These are phyloP conservation scores for Drosophila monieri DNA, from an alignment of 2,888 invertebrate genomes.

Conservation along the genomic window DNA sequence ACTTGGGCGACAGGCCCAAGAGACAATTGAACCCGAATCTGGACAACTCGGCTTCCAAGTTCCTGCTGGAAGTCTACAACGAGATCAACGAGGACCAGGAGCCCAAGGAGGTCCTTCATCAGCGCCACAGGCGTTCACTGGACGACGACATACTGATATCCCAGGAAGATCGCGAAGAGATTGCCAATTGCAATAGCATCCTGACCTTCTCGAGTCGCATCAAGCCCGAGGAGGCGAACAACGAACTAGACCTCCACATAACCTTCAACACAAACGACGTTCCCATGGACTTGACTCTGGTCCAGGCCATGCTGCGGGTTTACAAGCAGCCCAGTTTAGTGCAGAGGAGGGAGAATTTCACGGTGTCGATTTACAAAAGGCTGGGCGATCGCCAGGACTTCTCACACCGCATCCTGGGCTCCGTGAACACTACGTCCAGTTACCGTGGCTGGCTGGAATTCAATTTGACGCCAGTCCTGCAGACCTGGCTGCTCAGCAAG, in stretches of 20 bases:
- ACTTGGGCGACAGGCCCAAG: constrained; percentile 91
- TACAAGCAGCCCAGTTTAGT: constrained; percentile 85
- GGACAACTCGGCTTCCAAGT: constrained; percentile 88
- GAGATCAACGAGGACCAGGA: constrained; percentile 86
- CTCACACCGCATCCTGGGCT: constrained; percentile 88
- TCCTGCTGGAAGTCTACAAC: constrained; percentile 94
- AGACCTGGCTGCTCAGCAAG: constrained; percentile 88
- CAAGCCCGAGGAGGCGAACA: not conserved
- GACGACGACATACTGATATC: constrained; percentile 86
- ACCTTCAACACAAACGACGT: constrained; percentile 96
- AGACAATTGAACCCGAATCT: constrained; percentile 84
- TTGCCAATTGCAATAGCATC: constrained; percentile 95
- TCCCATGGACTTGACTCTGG: constrained; percentile 89
- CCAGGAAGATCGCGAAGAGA: constrained; percentile 91
- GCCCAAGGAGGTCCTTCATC: constrained; percentile 64
- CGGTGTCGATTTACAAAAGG: constrained; percentile 72
- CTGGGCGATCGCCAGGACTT: constrained; percentile 51
- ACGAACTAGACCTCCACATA: constrained; percentile 82
- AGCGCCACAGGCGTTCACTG: constrained; percentile 65
- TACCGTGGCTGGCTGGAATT: constrained; percentile 94
- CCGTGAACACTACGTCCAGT: constrained; percentile 89
- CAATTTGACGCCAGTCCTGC: constrained; percentile 91
- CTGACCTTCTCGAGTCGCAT: constrained; percentile 92
- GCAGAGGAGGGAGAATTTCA: constrained; percentile 49
- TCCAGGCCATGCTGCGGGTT: constrained; percentile 93